Conservation (phyloP, 2,888 invertebrate species). For the Yponomeuta sedellus region DNA sequence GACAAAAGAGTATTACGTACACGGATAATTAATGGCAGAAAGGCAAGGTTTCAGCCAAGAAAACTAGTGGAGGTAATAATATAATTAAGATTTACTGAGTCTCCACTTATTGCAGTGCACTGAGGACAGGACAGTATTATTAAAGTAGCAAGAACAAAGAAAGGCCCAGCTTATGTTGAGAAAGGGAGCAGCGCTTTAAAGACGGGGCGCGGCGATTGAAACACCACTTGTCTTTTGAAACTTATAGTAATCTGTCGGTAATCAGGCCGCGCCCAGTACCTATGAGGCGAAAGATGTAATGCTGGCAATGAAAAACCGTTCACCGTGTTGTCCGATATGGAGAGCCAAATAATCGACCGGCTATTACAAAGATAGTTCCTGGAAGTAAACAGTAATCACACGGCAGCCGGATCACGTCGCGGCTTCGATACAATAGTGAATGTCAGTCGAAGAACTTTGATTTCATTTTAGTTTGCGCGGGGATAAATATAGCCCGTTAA, state of each 20-base stretch:
- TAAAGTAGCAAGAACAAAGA: constrained; percentile 58
- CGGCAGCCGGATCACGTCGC: constrained; percentile 19
- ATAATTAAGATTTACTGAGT: background rate
- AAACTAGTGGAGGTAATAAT: background rate
- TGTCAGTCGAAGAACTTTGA: background rate
- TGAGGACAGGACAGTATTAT: constrained; percentile 24
- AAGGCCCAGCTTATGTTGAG: constrained; percentile 67
- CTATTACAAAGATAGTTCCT: constrained; percentile 35
- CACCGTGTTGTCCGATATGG: constrained; percentile 44
- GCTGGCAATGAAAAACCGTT: constrained; percentile 59
- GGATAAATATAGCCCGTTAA: background rate
- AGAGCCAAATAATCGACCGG: constrained; percentile 42
- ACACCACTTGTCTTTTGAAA: constrained; percentile 63
- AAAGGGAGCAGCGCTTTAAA: constrained; percentile 72
- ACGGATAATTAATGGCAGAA: background rate
- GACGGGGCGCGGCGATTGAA: constrained; percentile 48
- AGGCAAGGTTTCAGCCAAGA: background rate
- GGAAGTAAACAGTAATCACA: constrained; percentile 32
- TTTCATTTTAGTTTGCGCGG: background rate
- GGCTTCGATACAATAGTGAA: constrained; percentile 8
- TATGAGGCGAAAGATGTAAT: constrained; percentile 60
- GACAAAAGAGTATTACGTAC: background rate
- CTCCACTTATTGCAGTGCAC: background rate
- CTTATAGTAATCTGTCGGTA: constrained; percentile 70
- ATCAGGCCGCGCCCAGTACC: constrained; percentile 59